A percentile compares a stretch with the other conserved stretches of the same genome.
These are phyloP conservation scores for Oostethus manadensis DNA, from an alignment of 2,113 vertebrate species.

Conservation along the genomic window DNA sequence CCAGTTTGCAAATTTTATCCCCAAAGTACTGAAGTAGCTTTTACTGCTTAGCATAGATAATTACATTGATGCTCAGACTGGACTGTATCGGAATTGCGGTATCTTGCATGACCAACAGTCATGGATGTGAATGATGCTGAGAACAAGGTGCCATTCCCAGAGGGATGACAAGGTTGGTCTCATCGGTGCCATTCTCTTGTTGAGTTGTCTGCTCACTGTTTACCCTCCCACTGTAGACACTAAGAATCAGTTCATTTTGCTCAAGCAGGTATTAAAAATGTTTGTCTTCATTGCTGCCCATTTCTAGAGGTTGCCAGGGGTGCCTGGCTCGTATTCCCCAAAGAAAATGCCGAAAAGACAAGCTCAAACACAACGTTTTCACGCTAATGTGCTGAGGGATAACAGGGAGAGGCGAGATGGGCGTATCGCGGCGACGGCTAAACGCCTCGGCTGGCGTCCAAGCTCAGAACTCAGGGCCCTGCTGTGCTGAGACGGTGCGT, in stretches of 20 bases:
- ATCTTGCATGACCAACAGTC: conserved; percentile 12
- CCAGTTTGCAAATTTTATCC: conserved; percentile 6
- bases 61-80: not conserved
- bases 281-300: too few species aligned
- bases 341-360: conserved; percentile 43
- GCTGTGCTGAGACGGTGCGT: conserved; percentile 31
- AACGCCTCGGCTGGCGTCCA: conserved; percentile 43
- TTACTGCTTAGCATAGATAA: not conserved
- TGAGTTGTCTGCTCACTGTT: too few species aligned
- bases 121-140: conserved; percentile 12
- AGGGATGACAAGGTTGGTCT: not conserved
- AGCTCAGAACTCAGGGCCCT: conserved; percentile 21
- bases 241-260: too few species aligned
- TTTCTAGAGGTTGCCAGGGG: conserved; percentile 1
- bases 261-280: too few species aligned
- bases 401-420: conserved; percentile 57
- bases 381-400: conserved; percentile 66
- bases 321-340: conserved; percentile 28
- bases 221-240: too few species aligned
- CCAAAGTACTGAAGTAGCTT: conserved; percentile 1
- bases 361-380: conserved; percentile 73
- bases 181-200: too few species aligned
- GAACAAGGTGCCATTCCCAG: conserved; percentile 34
- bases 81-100: not conserved
- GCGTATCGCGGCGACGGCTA: conserved; percentile 57